Evolutionary conservation across 2,888 invertebrate species (phyloP), one percentile per base, ranked within the genome.

Genomic region (Callosobruchus maculatus): DNA sequence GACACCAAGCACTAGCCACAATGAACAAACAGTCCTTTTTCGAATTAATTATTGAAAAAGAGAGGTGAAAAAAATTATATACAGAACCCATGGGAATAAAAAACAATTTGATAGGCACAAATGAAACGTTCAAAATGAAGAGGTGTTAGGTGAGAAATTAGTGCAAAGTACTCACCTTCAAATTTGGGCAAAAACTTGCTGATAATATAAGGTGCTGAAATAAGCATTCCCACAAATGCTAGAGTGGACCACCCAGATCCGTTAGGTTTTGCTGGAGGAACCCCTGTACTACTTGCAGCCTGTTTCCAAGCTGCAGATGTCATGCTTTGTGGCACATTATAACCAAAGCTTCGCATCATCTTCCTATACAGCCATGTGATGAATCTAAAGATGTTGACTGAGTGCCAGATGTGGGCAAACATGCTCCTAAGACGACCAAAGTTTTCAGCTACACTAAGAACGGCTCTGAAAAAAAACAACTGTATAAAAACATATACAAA

Each of bases 381-480:
- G 21, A 93, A 91, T 30, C 71, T 71, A 70, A 97, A 90, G 49
- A 97, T 89, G 5, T 97, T 95, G 82, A 98, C 91, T 0, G 97
- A 93, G 71, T 96, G 94, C 90, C 97, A 93, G 79, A 98, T 91
- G 83, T 96, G 95, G 0, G 93, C 92, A 82, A 99, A 93, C 80
- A 97, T 92, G 2, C 93, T 91, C 76, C 95, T 90, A 75, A 98
- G 88, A 70, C 95, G 90, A 2, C 95, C 94, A 85, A 99, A 94
- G 87, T 98, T 98, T 79, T 99, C 98, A 7, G 98, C 98, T 0
- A 99, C 97, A 75, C 97, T 97, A 72, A 99, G 89, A 78, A 99
- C 95, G 72, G 99, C 98, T 82, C 96, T 91, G 67, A 79, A 79
- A 68, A 68, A 21, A 20, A 68, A 18, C 3, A 20, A 18, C 2